Evolutionary conservation across 2,888 invertebrate genomes (phyloP), one percentile per base, ranked within the genome.

Genomic region (Acheta domesticus): DNA sequence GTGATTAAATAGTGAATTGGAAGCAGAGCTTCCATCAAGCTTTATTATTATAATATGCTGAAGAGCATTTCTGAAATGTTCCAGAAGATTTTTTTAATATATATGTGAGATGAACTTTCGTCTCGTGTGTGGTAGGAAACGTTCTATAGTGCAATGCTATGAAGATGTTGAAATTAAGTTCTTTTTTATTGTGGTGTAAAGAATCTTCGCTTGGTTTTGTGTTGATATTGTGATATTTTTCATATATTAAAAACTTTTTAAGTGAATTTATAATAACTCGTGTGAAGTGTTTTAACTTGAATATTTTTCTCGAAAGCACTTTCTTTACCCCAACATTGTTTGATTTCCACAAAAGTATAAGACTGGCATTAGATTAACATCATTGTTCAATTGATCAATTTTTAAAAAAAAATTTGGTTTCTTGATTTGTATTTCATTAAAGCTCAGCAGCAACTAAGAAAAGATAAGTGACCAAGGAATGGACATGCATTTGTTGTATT

Each of bases 1-100:
- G 75, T 76, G 48, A 79, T 20, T 76, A 23, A 20, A 62, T 23
- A 23, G 75, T 79, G 50, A 77, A 49, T n/a, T 74, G 81, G 82
- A 79, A 82, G 82, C 82, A 62, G 81, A 82, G 82, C 82, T 82
- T 82, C 82, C 82, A 16, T 16, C 20, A 77, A 81, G 80, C 81
- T 82, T 82, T 81, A 81, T 80, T 79, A 80, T 76, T 48, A 76
- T 76, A 76, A 79, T 78, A 79, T 80, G 77, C 78, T 74, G 49
- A 77, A 75, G 80, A 79, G 76, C 81, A 81, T 81, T 81, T 81
- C 23, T 73, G 73, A 81, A 81, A 80, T 81, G 81, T 81, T 80
- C 80, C 74, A 78, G 74, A 78, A 79, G 75, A 79, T 80, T 77
- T 80, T 79, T 73, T 77, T 50, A 76, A 75, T 78, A 48, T 78